These are phyloP conservation scores for Oostethus manadensis DNA, from an alignment of 2,113 vertebrate genomes.

Conservation along the genomic window DNA sequence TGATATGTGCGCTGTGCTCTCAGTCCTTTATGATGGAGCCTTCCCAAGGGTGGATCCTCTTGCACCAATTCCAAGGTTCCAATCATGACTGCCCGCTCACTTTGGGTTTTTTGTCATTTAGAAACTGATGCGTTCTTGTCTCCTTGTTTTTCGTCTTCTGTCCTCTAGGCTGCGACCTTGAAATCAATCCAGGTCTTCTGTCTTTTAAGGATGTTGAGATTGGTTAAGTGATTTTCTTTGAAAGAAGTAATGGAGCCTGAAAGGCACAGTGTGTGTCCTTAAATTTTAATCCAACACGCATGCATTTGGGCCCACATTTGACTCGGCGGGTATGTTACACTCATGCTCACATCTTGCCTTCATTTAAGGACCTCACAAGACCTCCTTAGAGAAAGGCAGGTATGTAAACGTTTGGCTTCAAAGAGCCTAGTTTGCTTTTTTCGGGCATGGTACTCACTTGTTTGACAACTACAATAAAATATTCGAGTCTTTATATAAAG, in stretches of 20 bases:
- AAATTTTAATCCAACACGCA: constrained; percentile 3
- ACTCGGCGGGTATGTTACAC: not conserved
- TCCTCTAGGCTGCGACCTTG: constrained; percentile 11
- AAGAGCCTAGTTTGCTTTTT: not conserved
- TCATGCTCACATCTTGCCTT: not conserved
- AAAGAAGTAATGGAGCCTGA: constrained; percentile 6
- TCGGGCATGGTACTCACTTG: not conserved
- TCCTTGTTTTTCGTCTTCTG: constrained; percentile 1
- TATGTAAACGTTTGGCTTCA: not conserved
- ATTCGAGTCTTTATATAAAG: too few species aligned
- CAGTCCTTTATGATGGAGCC: constrained; percentile 21
- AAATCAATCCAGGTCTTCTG: constrained; percentile 14
- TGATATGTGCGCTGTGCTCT: constrained; percentile 29
- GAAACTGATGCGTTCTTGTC: constrained; percentile 13
- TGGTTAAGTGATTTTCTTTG: constrained; percentile 6
- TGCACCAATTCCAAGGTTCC: constrained; percentile 24
- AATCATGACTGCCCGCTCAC: constrained; percentile 17
- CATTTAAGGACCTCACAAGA: not conserved
- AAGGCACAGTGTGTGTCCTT: not conserved
- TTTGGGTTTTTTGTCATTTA: constrained; percentile 19
- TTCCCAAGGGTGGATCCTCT: constrained; percentile 43
- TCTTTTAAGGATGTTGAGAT: constrained; percentile 8
- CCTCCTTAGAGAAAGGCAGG: not conserved
- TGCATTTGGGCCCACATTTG: not conserved
- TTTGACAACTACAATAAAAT: constrained; percentile 4